phyloP scores from a whole-genome alignment of 2,888 invertebrate species.

The Eupeodes latifasciatus region DNA sequence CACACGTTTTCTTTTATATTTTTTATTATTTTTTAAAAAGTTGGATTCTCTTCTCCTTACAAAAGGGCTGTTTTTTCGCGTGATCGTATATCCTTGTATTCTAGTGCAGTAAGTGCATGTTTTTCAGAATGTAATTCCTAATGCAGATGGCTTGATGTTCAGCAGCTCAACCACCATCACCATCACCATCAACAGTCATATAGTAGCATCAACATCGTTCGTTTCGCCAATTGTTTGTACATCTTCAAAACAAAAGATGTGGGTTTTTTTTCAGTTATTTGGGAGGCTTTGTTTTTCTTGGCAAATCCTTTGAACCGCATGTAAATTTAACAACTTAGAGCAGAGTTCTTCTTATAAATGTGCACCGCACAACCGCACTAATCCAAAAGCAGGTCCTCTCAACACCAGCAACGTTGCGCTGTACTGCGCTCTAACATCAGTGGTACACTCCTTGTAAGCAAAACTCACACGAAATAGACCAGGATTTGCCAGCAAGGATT shows the following conservation, averaged over 20 bases:
- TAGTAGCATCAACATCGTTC: not conserved
- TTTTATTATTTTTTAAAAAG: conserved; percentile 35
- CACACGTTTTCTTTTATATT: conserved; percentile 64
- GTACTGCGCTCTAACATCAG: conserved; percentile 26
- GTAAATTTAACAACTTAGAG: conserved; percentile 70
- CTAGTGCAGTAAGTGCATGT: conserved; percentile 46
- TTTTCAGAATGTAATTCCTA: conserved; percentile 44
- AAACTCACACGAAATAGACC: conserved; percentile 54
- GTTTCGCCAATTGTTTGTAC: conserved; percentile 48
- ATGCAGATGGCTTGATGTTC: conserved; percentile 43
- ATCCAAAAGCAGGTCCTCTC: conserved; percentile 48
- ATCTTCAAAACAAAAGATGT: conserved; percentile 60
- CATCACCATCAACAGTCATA: not conserved
- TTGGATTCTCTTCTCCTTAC: conserved; percentile 27
- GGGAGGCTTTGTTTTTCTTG: conserved; percentile 41
- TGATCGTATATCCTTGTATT: conserved; percentile 7
- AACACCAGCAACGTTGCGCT: not conserved
- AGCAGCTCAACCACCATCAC: conserved; percentile 7
- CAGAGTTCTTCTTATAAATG: conserved; percentile 48
- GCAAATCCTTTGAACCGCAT: conserved; percentile 68
- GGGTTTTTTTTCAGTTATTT: conserved; percentile 14
- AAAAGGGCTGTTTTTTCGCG: conserved; percentile 37
- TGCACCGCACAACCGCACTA: conserved; percentile 36
- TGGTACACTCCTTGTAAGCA: conserved; percentile 59
- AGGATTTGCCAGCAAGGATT: conserved; percentile 65